Conservation (phyloP, 2,113 vertebrate species). For the Lepidothrix coronata region DNA sequence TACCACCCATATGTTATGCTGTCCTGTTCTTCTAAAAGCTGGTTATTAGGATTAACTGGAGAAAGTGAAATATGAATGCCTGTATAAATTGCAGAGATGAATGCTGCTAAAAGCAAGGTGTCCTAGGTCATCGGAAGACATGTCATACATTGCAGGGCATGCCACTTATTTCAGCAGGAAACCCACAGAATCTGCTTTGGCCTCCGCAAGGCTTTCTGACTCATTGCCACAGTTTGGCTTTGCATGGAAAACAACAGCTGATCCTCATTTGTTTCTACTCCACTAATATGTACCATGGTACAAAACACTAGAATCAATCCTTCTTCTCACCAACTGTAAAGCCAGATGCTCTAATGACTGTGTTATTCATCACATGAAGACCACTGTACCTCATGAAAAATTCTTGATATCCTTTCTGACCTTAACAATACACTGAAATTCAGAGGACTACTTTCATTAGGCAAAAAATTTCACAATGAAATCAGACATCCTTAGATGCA, state of each 20-base stretch:
- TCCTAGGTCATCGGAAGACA: not conserved
- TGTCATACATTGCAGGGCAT: not conserved
- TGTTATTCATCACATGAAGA: not conserved
- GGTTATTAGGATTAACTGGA: conserved; percentile 56
- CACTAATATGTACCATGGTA: not conserved
- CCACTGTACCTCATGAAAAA: not conserved
- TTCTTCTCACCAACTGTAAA: not conserved
- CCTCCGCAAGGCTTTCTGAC: not conserved
- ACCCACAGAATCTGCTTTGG: not conserved
- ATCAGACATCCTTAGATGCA: not conserved
- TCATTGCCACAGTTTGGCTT: not conserved
- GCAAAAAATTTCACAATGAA: not conserved
- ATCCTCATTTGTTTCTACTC: not conserved
- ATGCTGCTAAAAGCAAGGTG: conserved; percentile 7
- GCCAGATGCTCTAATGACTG: not conserved
- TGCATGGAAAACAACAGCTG: not conserved
- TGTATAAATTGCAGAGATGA: conserved; percentile 23
- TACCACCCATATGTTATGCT: conserved; percentile 51
- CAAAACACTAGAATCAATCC: not conserved
- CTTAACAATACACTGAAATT: not conserved
- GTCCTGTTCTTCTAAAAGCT: conserved; percentile 55
- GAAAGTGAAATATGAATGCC: conserved; percentile 52
- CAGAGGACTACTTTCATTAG: not conserved
- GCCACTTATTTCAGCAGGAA: not conserved
- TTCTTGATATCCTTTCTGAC: not conserved